These are phyloP conservation scores for Mormyrus iriodes DNA, from an alignment of 2,113 vertebrate species.

Conservation along the genomic window DNA sequence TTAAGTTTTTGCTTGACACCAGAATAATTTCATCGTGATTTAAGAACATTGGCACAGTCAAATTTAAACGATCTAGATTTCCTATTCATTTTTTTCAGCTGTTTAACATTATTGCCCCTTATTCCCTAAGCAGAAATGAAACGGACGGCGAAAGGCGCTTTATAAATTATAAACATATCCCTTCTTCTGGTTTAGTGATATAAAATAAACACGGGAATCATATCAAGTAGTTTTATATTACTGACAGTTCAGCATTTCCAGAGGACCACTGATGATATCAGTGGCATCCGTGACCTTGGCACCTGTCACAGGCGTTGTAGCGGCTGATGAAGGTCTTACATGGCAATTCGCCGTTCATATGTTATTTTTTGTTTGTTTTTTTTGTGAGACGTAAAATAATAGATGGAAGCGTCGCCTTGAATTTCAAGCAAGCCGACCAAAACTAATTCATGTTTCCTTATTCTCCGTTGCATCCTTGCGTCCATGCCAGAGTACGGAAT, in stretches of 20 bases:
- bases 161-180: not conserved
- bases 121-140: not conserved
- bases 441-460: not conserved
- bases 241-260: not conserved
- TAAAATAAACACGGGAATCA: not conserved
- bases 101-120: not conserved
- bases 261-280: not conserved
- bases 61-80: not conserved
- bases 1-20: not conserved
- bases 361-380: not conserved
- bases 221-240: not conserved
- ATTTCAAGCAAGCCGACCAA: not conserved
- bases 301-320: not conserved
- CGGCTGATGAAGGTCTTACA: not conserved
- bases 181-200: not conserved
- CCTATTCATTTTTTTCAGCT: not conserved
- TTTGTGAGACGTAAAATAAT: not conserved
- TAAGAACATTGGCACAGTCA: not conserved
- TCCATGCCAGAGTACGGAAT: not conserved
- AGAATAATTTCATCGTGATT: not conserved
- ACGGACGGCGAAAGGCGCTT: not conserved
- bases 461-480: not conserved
- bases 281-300: conserved; percentile 12
- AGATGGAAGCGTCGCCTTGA: not conserved
- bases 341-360: not conserved